Percentiles rank a stretch among this genome's conserved stretches.
These are phyloP conservation scores for Thymallus thymallus DNA, from an alignment of 2,113 vertebrate genomes.

Conservation along the genomic window DNA sequence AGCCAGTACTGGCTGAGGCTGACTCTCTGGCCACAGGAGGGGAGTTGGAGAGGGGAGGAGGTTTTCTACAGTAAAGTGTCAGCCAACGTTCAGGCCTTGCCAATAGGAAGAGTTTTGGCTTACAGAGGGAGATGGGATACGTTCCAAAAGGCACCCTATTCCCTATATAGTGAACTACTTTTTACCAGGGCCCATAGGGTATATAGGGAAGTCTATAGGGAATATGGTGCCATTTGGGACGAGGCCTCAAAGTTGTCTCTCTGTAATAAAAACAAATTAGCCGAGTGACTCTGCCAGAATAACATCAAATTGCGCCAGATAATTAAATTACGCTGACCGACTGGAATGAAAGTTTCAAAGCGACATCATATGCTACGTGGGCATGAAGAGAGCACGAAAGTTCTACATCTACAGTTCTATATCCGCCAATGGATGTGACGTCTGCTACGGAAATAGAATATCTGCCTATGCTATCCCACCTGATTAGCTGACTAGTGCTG, in stretches of 20 bases:
- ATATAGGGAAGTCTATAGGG: too few relatives aligned
- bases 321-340: slow-evolving; percentile 41
- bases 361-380: slow-evolving; percentile 9
- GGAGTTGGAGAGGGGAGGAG: background rate
- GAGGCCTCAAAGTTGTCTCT: background rate
- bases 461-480: background rate
- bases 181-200: too few relatives aligned
- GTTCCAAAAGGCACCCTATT: background rate
- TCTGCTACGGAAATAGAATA: background rate
- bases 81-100: slow-evolving; percentile 41
- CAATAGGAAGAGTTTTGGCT: slow-evolving; percentile 51
- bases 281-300: slow-evolving; percentile 47
- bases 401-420: too few relatives aligned
- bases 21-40: too few relatives aligned
- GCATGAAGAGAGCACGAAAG: background rate
- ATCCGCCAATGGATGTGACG: background rate
- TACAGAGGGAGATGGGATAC: slow-evolving; percentile 12
- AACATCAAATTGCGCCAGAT: slow-evolving; percentile 45
- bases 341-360: slow-evolving; percentile 34
- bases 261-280: slow-evolving; percentile 66
- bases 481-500: background rate
- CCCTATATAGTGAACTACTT: too few relatives aligned
- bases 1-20: too few relatives aligned
- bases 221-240: too few relatives aligned
- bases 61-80: slow-evolving; percentile 22